Evolutionary conservation across 2,888 invertebrate species (phyloP).

Genomic region (Arenicola marina): DNA sequence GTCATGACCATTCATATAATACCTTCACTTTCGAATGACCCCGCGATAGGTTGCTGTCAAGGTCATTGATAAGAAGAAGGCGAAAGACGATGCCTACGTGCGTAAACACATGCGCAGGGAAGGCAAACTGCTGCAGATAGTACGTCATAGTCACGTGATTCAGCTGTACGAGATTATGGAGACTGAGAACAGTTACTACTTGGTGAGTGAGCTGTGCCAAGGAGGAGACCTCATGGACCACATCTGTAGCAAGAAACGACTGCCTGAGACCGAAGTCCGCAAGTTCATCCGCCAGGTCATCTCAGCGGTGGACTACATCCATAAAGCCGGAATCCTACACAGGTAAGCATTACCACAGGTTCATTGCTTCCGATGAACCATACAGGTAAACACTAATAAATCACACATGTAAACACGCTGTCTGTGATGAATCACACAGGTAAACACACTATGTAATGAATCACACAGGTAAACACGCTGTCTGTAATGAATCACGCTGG

Average conservation of each 20-base stretch:
- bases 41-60: conserved; percentile 60
- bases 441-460: no score
- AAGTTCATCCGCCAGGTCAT: conserved; percentile 56
- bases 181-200: conserved; percentile 58
- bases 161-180: conserved; percentile 58
- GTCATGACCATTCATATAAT: no score
- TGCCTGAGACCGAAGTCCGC: conserved; percentile 51
- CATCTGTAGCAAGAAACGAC: conserved; percentile 48
- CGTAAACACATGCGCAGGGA: conserved; percentile 56
- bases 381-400: no score
- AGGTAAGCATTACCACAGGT: conserved; percentile 48
- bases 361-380: no score
- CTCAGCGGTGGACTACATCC: conserved; percentile 57
- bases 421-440: no score
- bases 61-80: conserved; percentile 58
- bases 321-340: conserved; percentile 55
- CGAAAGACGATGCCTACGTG: conserved; percentile 55
- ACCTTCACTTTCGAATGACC: no score
- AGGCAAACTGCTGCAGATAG: conserved; percentile 54
- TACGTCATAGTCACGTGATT: conserved; percentile 55
- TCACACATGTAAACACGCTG: no score
- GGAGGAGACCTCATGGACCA: conserved; percentile 60
- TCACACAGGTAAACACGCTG: no score
- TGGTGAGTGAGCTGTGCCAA: conserved; percentile 56
- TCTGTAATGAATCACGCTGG: no score